These are phyloP conservation scores for Stegodyphus dumicola DNA, from an alignment of 1,140 invertebrate species.

Conservation along the genomic window DNA sequence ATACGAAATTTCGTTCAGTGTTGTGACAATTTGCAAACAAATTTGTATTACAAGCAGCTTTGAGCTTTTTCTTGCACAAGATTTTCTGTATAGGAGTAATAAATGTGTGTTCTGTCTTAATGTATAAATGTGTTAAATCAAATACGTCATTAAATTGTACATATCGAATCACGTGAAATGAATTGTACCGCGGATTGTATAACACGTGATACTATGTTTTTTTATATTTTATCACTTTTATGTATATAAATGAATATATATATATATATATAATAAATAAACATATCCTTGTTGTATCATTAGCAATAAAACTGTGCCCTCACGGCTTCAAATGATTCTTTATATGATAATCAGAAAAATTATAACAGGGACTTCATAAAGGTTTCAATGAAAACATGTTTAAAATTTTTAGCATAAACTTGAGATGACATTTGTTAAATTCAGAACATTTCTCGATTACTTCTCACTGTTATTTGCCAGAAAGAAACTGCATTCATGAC, in stretches of 20 bases:
- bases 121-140: not conserved
- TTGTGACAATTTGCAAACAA: not conserved
- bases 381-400: too few species aligned
- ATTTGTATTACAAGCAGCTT: not conserved
- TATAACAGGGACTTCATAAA: too few species aligned
- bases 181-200: not conserved
- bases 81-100: slow-evolving; percentile 32
- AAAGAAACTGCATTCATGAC: too few species aligned
- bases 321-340: not conserved
- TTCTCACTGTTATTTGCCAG: too few species aligned
- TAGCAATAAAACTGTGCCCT: slow-evolving; percentile 34
- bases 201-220: slow-evolving; percentile 10
- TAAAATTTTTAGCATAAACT: too few species aligned
- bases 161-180: not conserved
- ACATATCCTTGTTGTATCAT: slow-evolving; percentile 46
- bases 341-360: too few species aligned
- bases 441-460: too few species aligned
- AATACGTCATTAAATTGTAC: slow-evolving; percentile 6
- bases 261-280: slow-evolving; percentile 42
- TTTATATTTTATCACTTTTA: slow-evolving; percentile 43
- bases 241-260: slow-evolving; percentile 30
- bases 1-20: not conserved
- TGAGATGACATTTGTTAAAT: too few species aligned
- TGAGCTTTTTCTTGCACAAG: slow-evolving; percentile 33
- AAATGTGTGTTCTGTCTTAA: slow-evolving; percentile 17